These are phyloP conservation scores for Microctenopoma stevenorrisi DNA, from an alignment of 2,797 vertebrate species.

Conservation along the genomic window DNA sequence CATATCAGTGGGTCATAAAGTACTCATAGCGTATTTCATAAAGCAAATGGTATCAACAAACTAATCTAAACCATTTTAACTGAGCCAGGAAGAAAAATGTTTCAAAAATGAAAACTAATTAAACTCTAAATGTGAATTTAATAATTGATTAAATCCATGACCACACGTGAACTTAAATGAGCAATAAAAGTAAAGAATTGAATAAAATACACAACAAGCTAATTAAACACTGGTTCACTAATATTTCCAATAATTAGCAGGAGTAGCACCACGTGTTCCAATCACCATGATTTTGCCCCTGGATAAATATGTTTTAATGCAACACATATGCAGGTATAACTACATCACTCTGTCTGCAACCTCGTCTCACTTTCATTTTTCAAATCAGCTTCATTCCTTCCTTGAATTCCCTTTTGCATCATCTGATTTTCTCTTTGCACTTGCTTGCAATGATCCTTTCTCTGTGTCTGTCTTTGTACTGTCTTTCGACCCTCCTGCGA, in stretches of 20 bases:
- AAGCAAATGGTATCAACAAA: background rate
- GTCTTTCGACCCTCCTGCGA: conserved; percentile 17
- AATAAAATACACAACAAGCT: background rate
- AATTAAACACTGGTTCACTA: background rate
- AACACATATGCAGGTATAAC: background rate
- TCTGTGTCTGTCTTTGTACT: conserved; percentile 12
- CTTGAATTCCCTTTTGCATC: conserved; percentile 1
- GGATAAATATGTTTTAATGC: conserved; percentile 3
- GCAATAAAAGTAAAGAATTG: background rate
- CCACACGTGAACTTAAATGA: background rate
- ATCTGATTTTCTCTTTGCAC: conserved; percentile 11
- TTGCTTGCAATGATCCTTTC: conserved; percentile 20
- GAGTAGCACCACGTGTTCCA: background rate
- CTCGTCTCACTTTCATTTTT: conserved; percentile 5
- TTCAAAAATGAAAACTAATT: background rate
- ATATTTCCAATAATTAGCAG: background rate
- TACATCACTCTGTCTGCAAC: background rate
- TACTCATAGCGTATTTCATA: no score
- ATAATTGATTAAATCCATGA: background rate
- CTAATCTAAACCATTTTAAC: background rate
- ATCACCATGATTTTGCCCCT: background rate
- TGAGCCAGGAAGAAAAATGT: background rate
- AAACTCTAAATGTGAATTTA: background rate
- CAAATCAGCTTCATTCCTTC: background rate
- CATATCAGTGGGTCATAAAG: no score